A percentile compares a stretch with the other conserved stretches of the same genome.
Evolutionary conservation across 2,888 invertebrate genomes (phyloP).

Genomic region (Erebia aethiops): DNA sequence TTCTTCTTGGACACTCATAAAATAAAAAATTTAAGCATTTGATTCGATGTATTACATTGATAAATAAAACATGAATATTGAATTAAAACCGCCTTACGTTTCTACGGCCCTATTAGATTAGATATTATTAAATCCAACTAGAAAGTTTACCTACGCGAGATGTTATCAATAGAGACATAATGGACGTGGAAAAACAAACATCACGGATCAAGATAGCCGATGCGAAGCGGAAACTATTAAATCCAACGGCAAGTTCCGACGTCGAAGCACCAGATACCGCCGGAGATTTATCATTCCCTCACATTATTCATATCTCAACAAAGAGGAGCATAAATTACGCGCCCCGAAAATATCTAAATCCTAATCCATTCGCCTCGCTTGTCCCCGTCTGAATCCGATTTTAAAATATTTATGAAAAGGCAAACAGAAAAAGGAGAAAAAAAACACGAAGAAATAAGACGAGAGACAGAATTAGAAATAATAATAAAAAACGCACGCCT

Average conservation of each 20-base stretch:
- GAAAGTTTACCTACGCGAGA: constrained; percentile 12
- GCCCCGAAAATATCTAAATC: constrained; percentile 80
- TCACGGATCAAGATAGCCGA: constrained; percentile 35
- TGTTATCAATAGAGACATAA: constrained; percentile 28
- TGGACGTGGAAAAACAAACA: constrained; percentile 42
- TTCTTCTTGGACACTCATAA: not conserved
- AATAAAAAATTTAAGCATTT: not conserved
- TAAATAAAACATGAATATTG: not conserved
- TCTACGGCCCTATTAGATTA: constrained; percentile 9
- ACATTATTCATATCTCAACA: constrained; percentile 81
- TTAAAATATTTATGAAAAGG: constrained; percentile 82
- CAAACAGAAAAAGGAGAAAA: constrained; percentile 53
- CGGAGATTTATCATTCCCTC: constrained; percentile 64
- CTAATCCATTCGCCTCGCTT: constrained; percentile 80
- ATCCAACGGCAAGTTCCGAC: constrained; percentile 49
- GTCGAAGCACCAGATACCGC: constrained; percentile 53
- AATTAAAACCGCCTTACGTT: not conserved
- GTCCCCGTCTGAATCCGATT: constrained; percentile 80
- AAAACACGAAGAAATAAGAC: constrained; percentile 54
- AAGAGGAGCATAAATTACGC: constrained; percentile 79
- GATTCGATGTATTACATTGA: too few relatives aligned
- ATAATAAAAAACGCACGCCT: constrained; percentile 66
- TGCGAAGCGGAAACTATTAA: constrained; percentile 57
- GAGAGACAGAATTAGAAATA: constrained; percentile 78
- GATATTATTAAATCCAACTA: constrained; percentile 21